These are phyloP conservation scores for Tokudaia tokunoshimensis DNA, from an alignment of 2,797 vertebrate species.

Conservation along the genomic window DNA sequence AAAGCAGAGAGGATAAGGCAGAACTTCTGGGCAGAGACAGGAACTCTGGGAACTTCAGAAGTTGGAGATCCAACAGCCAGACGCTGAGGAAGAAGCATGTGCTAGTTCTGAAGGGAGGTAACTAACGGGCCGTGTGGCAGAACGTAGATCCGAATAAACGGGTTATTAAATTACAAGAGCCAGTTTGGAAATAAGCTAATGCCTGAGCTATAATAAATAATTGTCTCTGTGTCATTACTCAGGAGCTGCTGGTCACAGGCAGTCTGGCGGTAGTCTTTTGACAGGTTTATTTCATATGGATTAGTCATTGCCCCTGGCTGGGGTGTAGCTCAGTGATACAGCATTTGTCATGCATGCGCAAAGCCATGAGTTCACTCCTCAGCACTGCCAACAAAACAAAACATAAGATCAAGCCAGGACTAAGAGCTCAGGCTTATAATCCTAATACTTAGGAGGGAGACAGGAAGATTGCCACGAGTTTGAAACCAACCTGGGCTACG, in stretches of 20 bases:
- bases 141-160: not conserved
- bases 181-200: not conserved
- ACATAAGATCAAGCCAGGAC: not conserved
- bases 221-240: too few species aligned
- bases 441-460: not conserved
- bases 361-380: not conserved
- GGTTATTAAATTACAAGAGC: not conserved
- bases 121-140: not conserved
- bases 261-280: not conserved
- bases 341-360: not conserved
- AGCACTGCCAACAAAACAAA: not conserved
- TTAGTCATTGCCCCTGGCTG: not conserved
- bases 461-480: not conserved
- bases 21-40: too few species aligned
- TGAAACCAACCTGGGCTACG: not conserved
- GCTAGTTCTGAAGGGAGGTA: not conserved
- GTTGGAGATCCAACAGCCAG: too few species aligned
- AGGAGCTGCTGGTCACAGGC: not conserved
- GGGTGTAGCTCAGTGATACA: not conserved
- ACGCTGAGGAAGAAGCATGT: too few species aligned
- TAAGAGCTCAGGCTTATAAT: not conserved
- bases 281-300: not conserved
- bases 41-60: not conserved
- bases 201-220: too few species aligned
- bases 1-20: too few species aligned